phyloP scores from a whole-genome alignment of 2,797 vertebrate species.

The Enteromius thamalakanensis region DNA sequence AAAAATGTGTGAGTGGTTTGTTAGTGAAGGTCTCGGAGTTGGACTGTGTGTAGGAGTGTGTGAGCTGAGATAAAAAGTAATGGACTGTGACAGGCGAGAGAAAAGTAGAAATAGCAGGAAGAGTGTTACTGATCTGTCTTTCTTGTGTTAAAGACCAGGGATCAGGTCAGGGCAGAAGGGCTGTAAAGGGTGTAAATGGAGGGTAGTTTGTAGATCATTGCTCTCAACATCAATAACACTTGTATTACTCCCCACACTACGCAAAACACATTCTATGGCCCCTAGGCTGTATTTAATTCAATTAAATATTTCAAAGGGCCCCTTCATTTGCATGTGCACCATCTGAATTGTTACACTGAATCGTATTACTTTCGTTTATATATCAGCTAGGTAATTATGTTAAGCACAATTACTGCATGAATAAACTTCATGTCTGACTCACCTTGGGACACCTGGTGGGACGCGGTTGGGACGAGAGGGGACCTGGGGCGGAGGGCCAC shows the following conservation, averaged over 20 bases:
- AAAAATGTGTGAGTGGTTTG: slow-evolving; percentile 8
- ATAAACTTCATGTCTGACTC: slow-evolving; percentile 64
- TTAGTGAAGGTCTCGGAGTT: neutral
- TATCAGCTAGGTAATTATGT: neutral
- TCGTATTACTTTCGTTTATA: neutral
- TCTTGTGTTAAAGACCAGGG: slow-evolving; percentile 72
- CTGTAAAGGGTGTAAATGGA: slow-evolving; percentile 28
- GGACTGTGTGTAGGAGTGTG: slow-evolving; percentile 1
- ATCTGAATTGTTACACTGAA: neutral
- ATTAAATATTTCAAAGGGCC: neutral
- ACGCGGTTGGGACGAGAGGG: slow-evolving; percentile 92
- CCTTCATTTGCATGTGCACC: neutral
- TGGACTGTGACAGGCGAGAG: slow-evolving; percentile 25
- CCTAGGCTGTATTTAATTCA: neutral
- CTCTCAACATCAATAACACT: slow-evolving; percentile 40
- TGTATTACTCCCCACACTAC: neutral
- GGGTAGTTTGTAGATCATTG: slow-evolving; percentile 60
- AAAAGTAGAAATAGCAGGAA: slow-evolving; percentile 23
- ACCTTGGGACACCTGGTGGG: slow-evolving; percentile 95
- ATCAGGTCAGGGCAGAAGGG: slow-evolving; percentile 26
- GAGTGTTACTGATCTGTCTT: slow-evolving; percentile 36
- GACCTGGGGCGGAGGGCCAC: slow-evolving; percentile 86
- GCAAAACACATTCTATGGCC: neutral
- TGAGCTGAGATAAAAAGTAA: neutral
- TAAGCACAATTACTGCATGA: neutral